Conservation (phyloP, 2,888 invertebrate species). For the Athrips mouffetella region DNA sequence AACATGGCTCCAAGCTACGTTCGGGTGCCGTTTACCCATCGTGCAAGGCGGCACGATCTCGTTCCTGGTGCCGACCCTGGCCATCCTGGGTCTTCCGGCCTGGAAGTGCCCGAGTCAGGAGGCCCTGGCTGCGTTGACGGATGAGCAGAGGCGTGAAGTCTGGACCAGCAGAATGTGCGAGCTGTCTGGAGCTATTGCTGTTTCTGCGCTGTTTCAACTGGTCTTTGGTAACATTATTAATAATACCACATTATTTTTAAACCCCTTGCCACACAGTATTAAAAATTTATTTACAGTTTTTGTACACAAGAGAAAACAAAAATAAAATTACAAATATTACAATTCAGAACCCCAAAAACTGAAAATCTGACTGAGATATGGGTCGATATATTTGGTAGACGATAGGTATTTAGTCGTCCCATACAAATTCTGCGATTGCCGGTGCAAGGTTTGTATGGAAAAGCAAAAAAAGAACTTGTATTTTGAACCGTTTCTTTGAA, state of each 20-base stretch:
- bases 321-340: no score
- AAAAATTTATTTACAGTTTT: no score
- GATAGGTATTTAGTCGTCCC: no score
- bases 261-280: no score
- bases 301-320: no score
- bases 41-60: constrained; percentile 90
- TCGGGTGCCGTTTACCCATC: constrained; percentile 86
- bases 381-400: no score
- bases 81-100: constrained; percentile 83
- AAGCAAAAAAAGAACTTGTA: no score
- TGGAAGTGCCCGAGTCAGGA: constrained; percentile 83
- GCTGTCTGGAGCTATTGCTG: constrained; percentile 89
- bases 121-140: constrained; percentile 73
- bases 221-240: constrained; percentile 76
- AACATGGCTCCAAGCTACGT: constrained; percentile 84
- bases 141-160: constrained; percentile 75
- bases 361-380: no score
- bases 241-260: neutral
- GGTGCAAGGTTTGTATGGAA: no score
- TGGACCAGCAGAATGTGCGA: constrained; percentile 89
- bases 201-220: constrained; percentile 87
- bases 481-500: no score
- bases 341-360: no score
- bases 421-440: no score
- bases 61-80: constrained; percentile 87